These are phyloP conservation scores for Panopea generosa DNA, from an alignment of 2,888 invertebrate species.

Conservation along the genomic window DNA sequence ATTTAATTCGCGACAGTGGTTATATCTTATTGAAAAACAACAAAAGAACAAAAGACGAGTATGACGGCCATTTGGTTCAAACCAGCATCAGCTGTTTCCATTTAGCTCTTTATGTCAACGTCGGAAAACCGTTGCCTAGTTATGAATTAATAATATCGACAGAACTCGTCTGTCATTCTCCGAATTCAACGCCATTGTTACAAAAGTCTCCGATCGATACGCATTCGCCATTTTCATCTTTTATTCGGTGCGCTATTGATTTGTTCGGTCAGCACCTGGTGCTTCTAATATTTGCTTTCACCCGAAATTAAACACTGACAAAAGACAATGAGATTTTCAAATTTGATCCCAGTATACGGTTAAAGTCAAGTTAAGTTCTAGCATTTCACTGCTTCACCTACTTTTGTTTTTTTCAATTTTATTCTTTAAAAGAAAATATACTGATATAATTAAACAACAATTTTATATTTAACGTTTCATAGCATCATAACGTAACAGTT, in stretches of 20 bases:
- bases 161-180: constrained; percentile 24
- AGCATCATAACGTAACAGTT: no score
- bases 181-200: constrained; percentile 12
- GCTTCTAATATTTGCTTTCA: background rate
- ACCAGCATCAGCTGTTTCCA: constrained; percentile 3
- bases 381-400: no score
- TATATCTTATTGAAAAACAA: no score
- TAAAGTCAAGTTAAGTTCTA: no score
- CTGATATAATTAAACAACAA: no score
- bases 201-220: constrained; percentile 13
- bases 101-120: constrained; percentile 22
- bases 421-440: no score
- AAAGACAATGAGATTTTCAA: no score
- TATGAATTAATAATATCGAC: constrained; percentile 39
- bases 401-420: no score
- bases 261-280: constrained; percentile 26
- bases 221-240: constrained; percentile 16
- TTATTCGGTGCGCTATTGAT: constrained; percentile 28
- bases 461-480: no score
- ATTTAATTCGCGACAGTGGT: no score
- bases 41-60: background rate
- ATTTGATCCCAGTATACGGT: no score
- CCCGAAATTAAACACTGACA: no score
- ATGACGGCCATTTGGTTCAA: background rate
- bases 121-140: constrained; percentile 50